Base-by-base conservation (phyloP, 2,888 invertebrate species). In the Drosophila pegasa region DNA sequence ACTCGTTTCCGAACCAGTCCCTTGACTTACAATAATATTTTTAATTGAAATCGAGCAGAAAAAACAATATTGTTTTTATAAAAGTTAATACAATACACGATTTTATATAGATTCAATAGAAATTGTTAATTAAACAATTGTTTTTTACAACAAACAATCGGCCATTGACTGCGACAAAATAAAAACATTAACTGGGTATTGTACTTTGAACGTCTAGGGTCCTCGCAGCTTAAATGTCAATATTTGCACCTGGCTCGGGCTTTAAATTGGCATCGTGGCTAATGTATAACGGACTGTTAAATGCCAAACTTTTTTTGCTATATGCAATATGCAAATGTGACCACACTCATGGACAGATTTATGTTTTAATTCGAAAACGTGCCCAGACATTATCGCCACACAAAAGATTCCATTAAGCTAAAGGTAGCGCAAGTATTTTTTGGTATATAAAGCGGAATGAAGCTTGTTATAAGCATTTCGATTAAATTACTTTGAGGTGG, bases 171-270 rank as follows among this genome's bases (percentile, higher is more conserved):
- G 20, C 12, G 10, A 1, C n/a, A 7, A 20, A 37, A 18, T n/a
- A 31, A 37, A 22, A 47, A 12, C 16, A 37, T 9, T n/a, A 56
- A 38, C 33, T 18, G 18, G 1, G 4, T 8, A 27, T 55, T 65
- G 71, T 56, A 80, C 73, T 70, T 78, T 80, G 78, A 55, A 54
- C 74, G 80, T 80, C 84, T 78, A 41, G 58, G 14, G 25, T 29
- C 20, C 22, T 33, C 27, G 16, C 3, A 10, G 48, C 16, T 72
- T 66, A 78, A 82, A 85, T 75, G 85, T 76, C 82, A 81, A 78
- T 48, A 59, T 41, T 48, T 71, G 68, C 69, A 72, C 20, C 66
- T 45, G 52, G 41, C 45, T 58, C 14, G 45, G 18, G 25, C 40
- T 50, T 69, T 57, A 16, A 29, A 16, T 20, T 29, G 10, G 22